Evolutionary conservation across 2,888 invertebrate genomes (phyloP), one percentile per base, ranked within the genome.

Genomic region (Epinotia demarniana): DNA sequence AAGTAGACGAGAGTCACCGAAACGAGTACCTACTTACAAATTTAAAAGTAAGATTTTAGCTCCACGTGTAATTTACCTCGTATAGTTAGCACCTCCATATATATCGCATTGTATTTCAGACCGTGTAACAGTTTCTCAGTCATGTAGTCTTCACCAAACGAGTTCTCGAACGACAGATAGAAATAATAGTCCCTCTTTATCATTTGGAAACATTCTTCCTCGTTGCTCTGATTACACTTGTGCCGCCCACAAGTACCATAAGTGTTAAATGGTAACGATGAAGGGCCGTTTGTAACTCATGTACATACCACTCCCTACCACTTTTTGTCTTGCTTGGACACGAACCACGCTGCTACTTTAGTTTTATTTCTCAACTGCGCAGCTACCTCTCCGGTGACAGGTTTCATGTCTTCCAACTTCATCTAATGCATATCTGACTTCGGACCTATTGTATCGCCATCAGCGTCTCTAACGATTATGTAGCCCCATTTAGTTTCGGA

Each of bases 41-140:
- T 23, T 23, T 23, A 23, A 23, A 2, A 1, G 23, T 23, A 2
- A 23, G 23, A 23, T 23, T 23, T 23, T 23, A 23, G 23, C 23
- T 2, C 23, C 2, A 23, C 23, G 23, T 61, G 0, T 61, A 8
- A 23, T 19, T 39, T 46, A 64, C 64, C 64, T 64, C n/a, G 64
- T 64, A 75, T 92, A 92, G 75, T 92, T 88, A 27, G 91, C 90
- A 2, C 83, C 89, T 2, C 91, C 91, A 72, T 82, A 91, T 0
- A 92, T 3, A 92, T 80, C 0, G 87, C 82, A 61, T 86, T 83
- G 77, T 90, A 81, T 46, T 86, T 80, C 53, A 92, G 80, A 3
- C 85, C 85, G 53, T 83, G 77, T 33, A 90, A 77, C 71, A 92
- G 68, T 77, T 91, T 91, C 77, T 92, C 92, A 4, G 92, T 91